Conservation (phyloP, 2,888 invertebrate species). For the Pelosia muscerda region DNA sequence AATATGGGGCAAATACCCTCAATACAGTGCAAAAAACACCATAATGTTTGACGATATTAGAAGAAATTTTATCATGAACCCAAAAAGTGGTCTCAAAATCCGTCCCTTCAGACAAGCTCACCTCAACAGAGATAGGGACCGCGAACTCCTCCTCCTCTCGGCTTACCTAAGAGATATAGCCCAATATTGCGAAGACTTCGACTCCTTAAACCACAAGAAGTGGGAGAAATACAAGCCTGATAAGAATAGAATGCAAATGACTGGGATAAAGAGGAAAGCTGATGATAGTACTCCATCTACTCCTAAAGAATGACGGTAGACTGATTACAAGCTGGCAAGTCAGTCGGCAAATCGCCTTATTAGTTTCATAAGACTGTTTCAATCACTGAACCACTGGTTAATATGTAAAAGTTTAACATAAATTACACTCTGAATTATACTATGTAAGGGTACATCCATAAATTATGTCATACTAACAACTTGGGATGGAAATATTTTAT, state of each 20-base stretch:
- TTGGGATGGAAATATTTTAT: too few relatives aligned
- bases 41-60: conserved; percentile 99
- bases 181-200: conserved; percentile 92
- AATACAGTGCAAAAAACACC: conserved; percentile 96
- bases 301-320: conserved; percentile 74
- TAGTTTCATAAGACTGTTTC: conserved; percentile 54
- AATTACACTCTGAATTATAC: not conserved
- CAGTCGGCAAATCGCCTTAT: conserved; percentile 52
- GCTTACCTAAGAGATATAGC: conserved; percentile 95
- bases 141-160: conserved; percentile 93
- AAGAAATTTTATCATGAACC: conserved; percentile 99
- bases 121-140: conserved; percentile 93
- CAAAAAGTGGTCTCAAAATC: conserved; percentile 96
- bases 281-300: conserved; percentile 75
- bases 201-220: conserved; percentile 94
- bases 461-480: not conserved
- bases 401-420: not conserved
- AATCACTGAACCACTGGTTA: conserved; percentile 1
- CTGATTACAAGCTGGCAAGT: not conserved
- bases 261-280: conserved; percentile 81
- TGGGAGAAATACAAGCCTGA: conserved; percentile 94
- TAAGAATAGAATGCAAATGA: conserved; percentile 65
- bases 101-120: conserved; percentile 97
- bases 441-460: not conserved
- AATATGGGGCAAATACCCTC: conserved; percentile 97